Evolutionary conservation across 2,797 vertebrate species (phyloP), one percentile per base, ranked within the genome.

Genomic region (Notamacropus eugenii): DNA sequence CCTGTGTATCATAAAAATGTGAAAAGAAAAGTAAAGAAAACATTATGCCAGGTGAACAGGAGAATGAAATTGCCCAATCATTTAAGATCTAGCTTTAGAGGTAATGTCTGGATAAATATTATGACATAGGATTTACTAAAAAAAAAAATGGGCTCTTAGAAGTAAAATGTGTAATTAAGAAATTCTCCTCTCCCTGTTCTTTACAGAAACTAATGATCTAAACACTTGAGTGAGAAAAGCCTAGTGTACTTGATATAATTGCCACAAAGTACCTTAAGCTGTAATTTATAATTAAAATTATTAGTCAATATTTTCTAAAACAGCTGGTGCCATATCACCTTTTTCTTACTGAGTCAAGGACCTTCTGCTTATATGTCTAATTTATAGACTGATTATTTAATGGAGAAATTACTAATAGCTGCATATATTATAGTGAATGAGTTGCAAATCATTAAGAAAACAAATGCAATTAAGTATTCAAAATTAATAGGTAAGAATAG

Each of bases 311-410:
- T 82, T 46, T 82, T 24, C 74, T 46, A 46, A 82, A 82, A 82
- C 74, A 82, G 74, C 74, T 82, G 40, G 74, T 82, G 8, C 9
- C 74, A 82, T 82, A 46, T 46, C n/a, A 82, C 40, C 46, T 82
- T 82, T 82, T 40, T 46, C 19, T 46, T 82, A 82, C 40, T 46
- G 22, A 19, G 34, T 82, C 74, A 82, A 82, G 74, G 19, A 40
- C 11, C 40, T 46, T 82, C 74, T 82, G 74, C 40, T 46, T 46
- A 82, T 82, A 46, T 46, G 2, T 40, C 40, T 82, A 82, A 82
- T 82, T 82, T 82, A 82, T 46, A 6, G n/a, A 24, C 22, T 46
- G 40, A 95, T 50, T 93, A 74, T 93, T 93, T 87, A 92, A 46
- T 19, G 52, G 19, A 58, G 0, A 59, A 46, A 34, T 59, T 95